These are phyloP conservation scores for Beris chalybata DNA, from an alignment of 2,888 invertebrate species.

Conservation along the genomic window DNA sequence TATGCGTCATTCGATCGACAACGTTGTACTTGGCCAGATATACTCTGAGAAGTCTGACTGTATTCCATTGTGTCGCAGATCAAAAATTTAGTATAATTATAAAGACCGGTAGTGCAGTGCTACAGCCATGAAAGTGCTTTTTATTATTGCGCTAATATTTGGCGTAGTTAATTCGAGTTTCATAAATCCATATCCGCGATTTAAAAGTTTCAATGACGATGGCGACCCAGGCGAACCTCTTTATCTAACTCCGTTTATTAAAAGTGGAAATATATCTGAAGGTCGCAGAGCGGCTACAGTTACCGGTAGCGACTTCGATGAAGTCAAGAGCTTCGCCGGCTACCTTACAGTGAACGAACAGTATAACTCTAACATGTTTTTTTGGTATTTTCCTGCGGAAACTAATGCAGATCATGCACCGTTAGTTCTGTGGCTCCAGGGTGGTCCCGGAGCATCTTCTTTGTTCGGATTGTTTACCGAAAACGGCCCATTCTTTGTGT, in stretches of 20 bases:
- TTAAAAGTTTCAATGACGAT: conserved; percentile 45
- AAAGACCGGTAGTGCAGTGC: too few relatives aligned
- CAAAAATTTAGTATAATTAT: too few relatives aligned
- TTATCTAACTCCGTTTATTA: conserved; percentile 56
- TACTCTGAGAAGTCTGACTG: too few relatives aligned
- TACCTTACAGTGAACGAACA: conserved; percentile 81
- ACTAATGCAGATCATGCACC: conserved; percentile 65
- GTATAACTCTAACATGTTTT: conserved; percentile 81
- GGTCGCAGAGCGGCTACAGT: conserved; percentile 53
- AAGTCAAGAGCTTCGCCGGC: conserved; percentile 73
- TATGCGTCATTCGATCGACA: too few relatives aligned
- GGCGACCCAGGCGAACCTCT: conserved; percentile 63
- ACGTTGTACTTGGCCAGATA: too few relatives aligned
- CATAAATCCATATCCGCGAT: conserved; percentile 55
- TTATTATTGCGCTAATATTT: not conserved
- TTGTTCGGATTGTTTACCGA: conserved; percentile 81
- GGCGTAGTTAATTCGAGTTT: conserved; percentile 43
- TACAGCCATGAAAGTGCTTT: conserved; percentile 3
- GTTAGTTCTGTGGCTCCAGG: conserved; percentile 82
- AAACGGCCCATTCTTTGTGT: conserved; percentile 71
- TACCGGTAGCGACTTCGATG: conserved; percentile 59
- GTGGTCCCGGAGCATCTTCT: conserved; percentile 82
- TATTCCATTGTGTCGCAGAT: too few relatives aligned
- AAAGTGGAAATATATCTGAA: conserved; percentile 51
- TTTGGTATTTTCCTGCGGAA: conserved; percentile 88